Base-by-base conservation (phyloP, 2,113 vertebrate species). In the Alethe castanea region DNA sequence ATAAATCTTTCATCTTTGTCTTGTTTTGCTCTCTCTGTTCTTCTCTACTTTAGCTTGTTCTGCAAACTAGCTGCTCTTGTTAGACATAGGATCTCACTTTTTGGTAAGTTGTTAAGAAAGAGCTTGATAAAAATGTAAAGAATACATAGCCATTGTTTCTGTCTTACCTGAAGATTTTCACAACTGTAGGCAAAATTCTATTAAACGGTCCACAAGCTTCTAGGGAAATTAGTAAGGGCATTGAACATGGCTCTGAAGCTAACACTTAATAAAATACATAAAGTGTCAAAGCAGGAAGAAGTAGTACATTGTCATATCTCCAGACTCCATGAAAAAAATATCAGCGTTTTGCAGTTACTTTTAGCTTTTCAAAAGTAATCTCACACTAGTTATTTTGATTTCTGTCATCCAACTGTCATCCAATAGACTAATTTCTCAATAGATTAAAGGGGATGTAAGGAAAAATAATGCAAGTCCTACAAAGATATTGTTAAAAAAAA, bases 1-100 rank as follows among this genome's bases (percentile, higher is more conserved):
- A 81, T 73, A 94, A 81, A 61, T 72, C 76, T 95, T 93, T 92
- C 82, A 79, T 94, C 90, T 96, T 72, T 94, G 24, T 85, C 53
- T 96, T 73, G 95, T 94, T 92, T 91, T 90, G 82, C 90, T 96
- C 71, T 97, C 91, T 98, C 38, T 64, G 31, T 97, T 98, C 92
- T 97, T 95, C 92, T 98, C 95, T 96, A 40, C 97, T 96, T 98
- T 85, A 99, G 99, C 98, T 98, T 99, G 45, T 99, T 99, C 98
- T 99, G 99, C 99, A 99, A 99, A 98, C 98, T 99, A 97, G 99
- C 99, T 97, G 99, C 99, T 98, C 99, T 99, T 98, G 99, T 99
- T 98, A 99, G 99, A 98, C 99, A 99, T 98, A 99, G 99, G 98
- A 99, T 99, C 97, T 99, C 99, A 84, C 98, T 99, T 94, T 99